phyloP scores from a whole-genome alignment of 2,113 vertebrate genomes.

The Accipiter cooperii region DNA sequence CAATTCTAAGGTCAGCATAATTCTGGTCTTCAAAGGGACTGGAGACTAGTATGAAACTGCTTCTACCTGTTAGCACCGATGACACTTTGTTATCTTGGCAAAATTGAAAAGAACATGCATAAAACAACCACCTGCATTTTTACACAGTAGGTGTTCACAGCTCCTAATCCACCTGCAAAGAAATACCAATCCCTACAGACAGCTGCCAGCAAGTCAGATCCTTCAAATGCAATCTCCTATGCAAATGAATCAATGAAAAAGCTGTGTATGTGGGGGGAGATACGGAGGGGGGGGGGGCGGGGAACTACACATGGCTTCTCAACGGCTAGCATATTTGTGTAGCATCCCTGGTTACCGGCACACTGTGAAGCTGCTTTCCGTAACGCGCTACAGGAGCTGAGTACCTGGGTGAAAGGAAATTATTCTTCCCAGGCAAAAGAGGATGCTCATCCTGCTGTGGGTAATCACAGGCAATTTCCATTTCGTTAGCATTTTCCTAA shows the following conservation, averaged over 20 bases:
- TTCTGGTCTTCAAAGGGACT: neutral
- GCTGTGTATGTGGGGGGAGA: neutral
- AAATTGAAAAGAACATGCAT: neutral
- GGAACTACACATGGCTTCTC: neutral
- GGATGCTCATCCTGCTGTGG: constrained; percentile 3
- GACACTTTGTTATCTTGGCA: neutral
- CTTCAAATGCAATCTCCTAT: neutral
- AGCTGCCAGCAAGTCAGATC: neutral
- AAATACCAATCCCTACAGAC: neutral
- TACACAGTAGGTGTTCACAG: neutral
- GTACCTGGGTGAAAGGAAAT: constrained; percentile 19
- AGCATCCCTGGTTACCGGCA: neutral
- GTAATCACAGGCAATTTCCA: constrained; percentile 16
- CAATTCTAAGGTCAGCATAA: neutral
- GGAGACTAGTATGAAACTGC: neutral
- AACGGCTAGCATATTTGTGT: neutral
- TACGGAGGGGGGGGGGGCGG: too few species aligned
- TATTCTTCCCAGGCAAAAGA: constrained; percentile 38
- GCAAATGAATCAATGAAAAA: neutral
- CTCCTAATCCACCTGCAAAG: neutral
- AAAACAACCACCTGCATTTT: neutral
- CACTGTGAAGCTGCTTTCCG: neutral
- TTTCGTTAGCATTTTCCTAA: constrained; percentile 4
- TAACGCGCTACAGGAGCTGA: neutral
- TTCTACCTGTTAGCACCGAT: neutral